These are phyloP conservation scores for Drosophila bocki DNA, from an alignment of 1,140 invertebrate species.

Conservation along the genomic window DNA sequence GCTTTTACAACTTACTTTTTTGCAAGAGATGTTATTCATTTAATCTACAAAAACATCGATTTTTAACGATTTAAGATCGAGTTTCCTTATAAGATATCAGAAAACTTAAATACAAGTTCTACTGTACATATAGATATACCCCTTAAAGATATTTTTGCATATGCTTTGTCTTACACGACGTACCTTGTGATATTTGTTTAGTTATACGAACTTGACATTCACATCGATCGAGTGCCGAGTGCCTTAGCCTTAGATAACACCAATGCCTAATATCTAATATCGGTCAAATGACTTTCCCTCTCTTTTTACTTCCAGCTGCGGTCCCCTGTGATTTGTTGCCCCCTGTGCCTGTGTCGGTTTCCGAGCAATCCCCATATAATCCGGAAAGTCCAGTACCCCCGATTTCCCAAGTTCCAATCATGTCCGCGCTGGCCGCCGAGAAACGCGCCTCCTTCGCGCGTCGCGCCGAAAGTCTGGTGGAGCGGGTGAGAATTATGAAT, in stretches of 20 bases:
- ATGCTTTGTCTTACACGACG: conserved; percentile 8
- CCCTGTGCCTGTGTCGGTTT: conserved; percentile 18
- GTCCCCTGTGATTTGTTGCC: conserved; percentile 2
- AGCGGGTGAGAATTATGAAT: conserved; percentile 85
- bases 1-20: not conserved
- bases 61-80: not conserved
- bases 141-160: conserved; percentile 14
- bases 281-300: conserved; percentile 3
- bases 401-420: conserved; percentile 16
- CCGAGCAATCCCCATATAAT: conserved; percentile 10
- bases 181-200: conserved; percentile 36
- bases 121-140: conserved; percentile 1
- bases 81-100: no score
- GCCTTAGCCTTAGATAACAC: conserved; percentile 41
- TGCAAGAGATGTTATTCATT: not conserved
- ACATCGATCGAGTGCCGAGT: conserved; percentile 38
- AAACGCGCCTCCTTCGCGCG: conserved; percentile 82
- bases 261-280: not conserved
- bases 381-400: conserved; percentile 5
- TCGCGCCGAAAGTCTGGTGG: conserved; percentile 82
- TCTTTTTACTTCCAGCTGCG: conserved; percentile 41
- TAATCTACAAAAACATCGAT: not conserved
- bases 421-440: conserved; percentile 61
- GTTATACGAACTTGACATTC: conserved; percentile 3
- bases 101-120: no score